Evolutionary conservation across 2,797 vertebrate genomes (phyloP).

Genomic region (Spea hammondii): DNA sequence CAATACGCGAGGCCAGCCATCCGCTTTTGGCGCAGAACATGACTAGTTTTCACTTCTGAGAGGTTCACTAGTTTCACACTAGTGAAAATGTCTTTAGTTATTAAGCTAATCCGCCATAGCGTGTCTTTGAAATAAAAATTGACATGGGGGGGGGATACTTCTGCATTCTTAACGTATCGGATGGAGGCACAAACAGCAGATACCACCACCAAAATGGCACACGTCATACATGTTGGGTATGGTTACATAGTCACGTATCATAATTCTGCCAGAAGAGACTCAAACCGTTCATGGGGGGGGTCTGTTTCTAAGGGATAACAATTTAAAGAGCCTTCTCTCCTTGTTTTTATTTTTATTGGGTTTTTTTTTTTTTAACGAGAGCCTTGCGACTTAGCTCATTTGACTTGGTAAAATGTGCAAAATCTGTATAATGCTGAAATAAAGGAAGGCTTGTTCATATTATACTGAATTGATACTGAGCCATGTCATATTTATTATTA

Average conservation of each 20-base stretch:
- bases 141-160: too few relatives aligned
- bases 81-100: too few relatives aligned
- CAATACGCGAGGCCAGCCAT: conserved; percentile 25
- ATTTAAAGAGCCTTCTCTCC: background rate
- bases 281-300: too few relatives aligned
- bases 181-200: too few relatives aligned
- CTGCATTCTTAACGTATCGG: too few relatives aligned
- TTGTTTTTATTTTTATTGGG: background rate
- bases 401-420: conserved; percentile 42
- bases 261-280: too few relatives aligned
- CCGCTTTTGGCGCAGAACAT: background rate
- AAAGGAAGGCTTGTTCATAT: conserved; percentile 37
- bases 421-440: conserved; percentile 45
- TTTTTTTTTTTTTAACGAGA: background rate
- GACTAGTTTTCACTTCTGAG: background rate
- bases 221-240: too few relatives aligned
- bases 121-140: too few relatives aligned
- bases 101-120: too few relatives aligned
- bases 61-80: too few relatives aligned
- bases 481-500: background rate
- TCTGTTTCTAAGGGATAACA: background rate
- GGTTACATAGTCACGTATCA: too few relatives aligned
- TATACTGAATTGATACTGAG: background rate
- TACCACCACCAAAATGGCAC: too few relatives aligned
- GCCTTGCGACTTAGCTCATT: conserved; percentile 15